Percentiles rank a stretch among this genome's conserved stretches.
These are phyloP conservation scores for Nomada lathburiana DNA, from an alignment of 2,888 invertebrate species.

Conservation along the genomic window DNA sequence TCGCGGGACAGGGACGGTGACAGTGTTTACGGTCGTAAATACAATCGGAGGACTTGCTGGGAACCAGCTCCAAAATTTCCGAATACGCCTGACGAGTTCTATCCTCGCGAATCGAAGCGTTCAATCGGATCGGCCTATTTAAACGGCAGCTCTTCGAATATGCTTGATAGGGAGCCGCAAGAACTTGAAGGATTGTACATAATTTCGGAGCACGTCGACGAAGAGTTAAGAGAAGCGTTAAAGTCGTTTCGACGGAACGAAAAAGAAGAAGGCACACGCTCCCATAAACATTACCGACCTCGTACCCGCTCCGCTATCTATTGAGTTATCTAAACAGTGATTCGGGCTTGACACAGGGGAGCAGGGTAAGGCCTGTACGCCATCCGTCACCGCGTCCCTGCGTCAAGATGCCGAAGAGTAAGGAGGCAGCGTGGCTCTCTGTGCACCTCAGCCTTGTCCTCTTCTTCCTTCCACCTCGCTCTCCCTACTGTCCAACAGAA, in stretches of 20 bases:
- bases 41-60: background rate
- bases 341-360: conserved; percentile 67
- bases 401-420: conserved; percentile 60
- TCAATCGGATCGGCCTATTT: background rate
- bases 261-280: conserved; percentile 36
- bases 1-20: conserved; percentile 15
- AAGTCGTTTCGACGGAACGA: conserved; percentile 1
- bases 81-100: background rate
- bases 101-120: background rate
- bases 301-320: conserved; percentile 62
- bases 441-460: conserved; percentile 49
- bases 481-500: conserved; percentile 71
- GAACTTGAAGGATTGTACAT: background rate
- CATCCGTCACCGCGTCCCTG: conserved; percentile 73
- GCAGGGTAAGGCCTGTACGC: conserved; percentile 61
- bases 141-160: background rate
- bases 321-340: conserved; percentile 73
- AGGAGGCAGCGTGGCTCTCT: conserved; percentile 56
- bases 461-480: conserved; percentile 51
- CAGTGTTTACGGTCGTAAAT: conserved; percentile 27
- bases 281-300: conserved; percentile 38
- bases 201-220: background rate
- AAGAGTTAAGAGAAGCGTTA: conserved; percentile 23
- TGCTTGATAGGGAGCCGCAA: background rate
- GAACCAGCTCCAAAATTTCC: background rate